These are phyloP conservation scores for Jacana jacana DNA, from an alignment of 2,113 vertebrate species.

Conservation along the genomic window DNA sequence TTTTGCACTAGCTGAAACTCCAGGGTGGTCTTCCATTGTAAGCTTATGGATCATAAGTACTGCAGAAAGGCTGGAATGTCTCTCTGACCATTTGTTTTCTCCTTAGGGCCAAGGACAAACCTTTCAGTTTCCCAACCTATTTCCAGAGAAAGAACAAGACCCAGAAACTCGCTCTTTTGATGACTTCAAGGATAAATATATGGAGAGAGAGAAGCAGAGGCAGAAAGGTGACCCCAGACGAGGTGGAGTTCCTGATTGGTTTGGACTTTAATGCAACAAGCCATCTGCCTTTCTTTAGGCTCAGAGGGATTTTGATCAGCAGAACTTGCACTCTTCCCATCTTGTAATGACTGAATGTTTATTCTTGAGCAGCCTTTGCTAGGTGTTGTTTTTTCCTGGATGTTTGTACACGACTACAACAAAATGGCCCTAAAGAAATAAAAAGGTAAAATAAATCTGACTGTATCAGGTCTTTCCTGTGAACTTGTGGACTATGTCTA, in stretches of 20 bases:
- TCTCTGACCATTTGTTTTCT: slow-evolving; percentile 65
- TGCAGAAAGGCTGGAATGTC: slow-evolving; percentile 19
- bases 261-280: slow-evolving; percentile 82
- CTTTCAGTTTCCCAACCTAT: slow-evolving; percentile 93
- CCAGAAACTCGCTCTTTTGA: slow-evolving; percentile 66
- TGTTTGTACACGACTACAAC: background rate
- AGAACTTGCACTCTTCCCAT: background rate
- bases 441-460: slow-evolving; percentile 49
- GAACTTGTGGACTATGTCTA: background rate
- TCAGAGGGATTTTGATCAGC: slow-evolving; percentile 21
- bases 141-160: slow-evolving; percentile 75
- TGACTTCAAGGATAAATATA: slow-evolving; percentile 75
- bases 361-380: slow-evolving; percentile 20
- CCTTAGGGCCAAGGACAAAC: slow-evolving; percentile 86
- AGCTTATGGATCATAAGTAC: background rate
- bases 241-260: slow-evolving; percentile 89
- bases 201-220: slow-evolving; percentile 80
- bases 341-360: background rate
- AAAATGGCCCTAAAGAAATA: slow-evolving; percentile 50
- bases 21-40: background rate
- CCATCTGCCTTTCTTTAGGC: slow-evolving; percentile 25
- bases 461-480: background rate
- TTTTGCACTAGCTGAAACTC: slow-evolving; percentile 17
- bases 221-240: slow-evolving; percentile 82
- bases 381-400: background rate